Evolutionary conservation across 2,888 invertebrate species (phyloP).

Genomic region (Lysandra bellargus): DNA sequence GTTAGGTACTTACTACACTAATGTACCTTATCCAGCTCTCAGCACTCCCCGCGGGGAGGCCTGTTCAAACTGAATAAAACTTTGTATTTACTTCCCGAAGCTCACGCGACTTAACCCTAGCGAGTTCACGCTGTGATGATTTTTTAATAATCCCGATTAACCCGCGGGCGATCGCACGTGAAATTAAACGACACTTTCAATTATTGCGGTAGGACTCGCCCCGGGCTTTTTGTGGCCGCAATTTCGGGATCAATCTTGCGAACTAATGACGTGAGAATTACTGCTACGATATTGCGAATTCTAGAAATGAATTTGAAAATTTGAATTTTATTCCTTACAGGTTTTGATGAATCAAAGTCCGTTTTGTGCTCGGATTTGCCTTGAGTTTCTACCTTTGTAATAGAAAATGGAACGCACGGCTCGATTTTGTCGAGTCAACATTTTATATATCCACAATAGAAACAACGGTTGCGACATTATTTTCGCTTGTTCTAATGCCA

Average conservation of each 20-base stretch:
- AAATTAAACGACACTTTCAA: constrained; percentile 57
- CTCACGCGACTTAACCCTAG: constrained; percentile 21
- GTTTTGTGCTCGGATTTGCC: neutral
- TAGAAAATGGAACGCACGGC: neutral
- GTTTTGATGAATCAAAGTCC: neutral
- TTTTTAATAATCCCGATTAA: constrained; percentile 42
- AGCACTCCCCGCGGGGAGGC: neutral
- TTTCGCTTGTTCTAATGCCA: neutral
- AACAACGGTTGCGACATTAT: neutral
- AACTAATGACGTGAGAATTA: constrained; percentile 76
- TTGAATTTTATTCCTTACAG: constrained; percentile 32
- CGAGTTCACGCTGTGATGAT: constrained; percentile 31
- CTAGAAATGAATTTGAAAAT: constrained; percentile 39
- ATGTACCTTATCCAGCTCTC: neutral
- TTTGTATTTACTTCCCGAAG: constrained; percentile 1
- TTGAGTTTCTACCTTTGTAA: neutral
- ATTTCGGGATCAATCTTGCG: constrained; percentile 63
- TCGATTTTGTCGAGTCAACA: neutral
- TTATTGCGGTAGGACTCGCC: constrained; percentile 49
- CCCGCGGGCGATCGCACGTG: constrained; percentile 51
- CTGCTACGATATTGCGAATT: constrained; percentile 56
- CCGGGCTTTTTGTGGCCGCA: constrained; percentile 55
- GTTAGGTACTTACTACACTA: neutral
- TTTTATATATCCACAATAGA: neutral
- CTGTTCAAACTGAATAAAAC: constrained; percentile 13